Percentiles rank a stretch among this genome's conserved stretches.
Conservation (phyloP, 2,797 vertebrate genomes). For the Rousettus madagascariensis region DNA sequence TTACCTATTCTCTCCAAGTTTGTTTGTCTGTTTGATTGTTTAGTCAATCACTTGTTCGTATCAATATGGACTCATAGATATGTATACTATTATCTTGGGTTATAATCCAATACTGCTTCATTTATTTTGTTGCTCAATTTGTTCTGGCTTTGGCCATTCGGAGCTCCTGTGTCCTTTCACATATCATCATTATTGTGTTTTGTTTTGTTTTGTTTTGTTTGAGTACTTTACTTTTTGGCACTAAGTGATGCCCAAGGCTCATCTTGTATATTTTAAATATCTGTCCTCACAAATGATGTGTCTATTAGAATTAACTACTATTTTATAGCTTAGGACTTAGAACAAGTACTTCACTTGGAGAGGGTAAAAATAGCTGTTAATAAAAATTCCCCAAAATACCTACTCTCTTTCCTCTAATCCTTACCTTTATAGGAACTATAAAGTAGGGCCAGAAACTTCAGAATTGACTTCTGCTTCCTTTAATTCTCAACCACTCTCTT, state of each 20-base stretch:
- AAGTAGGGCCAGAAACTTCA: not conserved
- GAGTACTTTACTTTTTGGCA: constrained; percentile 26
- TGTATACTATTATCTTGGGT: not conserved
- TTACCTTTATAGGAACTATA: not conserved
- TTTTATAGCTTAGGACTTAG: constrained; percentile 28
- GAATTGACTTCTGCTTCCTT: not conserved
- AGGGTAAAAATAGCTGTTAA: not conserved
- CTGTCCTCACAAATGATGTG: constrained; percentile 9
- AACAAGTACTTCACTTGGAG: not conserved
- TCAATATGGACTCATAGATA: not conserved
- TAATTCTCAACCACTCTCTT: not conserved
- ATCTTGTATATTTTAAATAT: constrained; percentile 7
- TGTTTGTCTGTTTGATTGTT: not conserved
- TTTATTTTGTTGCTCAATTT: constrained; percentile 41
- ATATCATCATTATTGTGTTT: not conserved
- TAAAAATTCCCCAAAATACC: not conserved
- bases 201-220: not conserved
- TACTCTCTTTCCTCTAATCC: not conserved
- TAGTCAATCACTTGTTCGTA: not conserved
- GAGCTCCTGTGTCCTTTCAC: not conserved
- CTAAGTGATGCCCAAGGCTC: not conserved
- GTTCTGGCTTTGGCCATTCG: not conserved
- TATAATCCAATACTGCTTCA: not conserved
- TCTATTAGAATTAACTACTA: constrained; percentile 16
- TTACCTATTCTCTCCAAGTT: not conserved